Evolutionary conservation across 1,140 invertebrate species (phyloP).

Genomic region (Leptinotarsa lineolata): DNA sequence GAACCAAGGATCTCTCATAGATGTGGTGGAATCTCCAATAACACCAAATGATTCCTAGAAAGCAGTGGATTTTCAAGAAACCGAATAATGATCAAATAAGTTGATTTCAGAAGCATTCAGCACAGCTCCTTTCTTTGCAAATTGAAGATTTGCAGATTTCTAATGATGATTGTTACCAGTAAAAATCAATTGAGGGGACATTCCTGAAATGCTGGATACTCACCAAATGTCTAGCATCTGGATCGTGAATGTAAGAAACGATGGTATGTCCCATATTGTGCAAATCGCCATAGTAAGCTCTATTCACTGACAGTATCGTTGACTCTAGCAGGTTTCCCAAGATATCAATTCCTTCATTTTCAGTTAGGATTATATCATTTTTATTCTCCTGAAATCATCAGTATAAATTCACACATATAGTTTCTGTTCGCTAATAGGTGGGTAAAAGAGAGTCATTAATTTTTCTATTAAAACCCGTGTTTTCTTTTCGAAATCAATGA

Average conservation of each 20-base stretch:
- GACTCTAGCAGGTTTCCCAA: conserved; percentile 75
- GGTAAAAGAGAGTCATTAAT: too few species aligned
- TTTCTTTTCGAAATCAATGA: too few species aligned
- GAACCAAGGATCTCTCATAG: conserved; percentile 82
- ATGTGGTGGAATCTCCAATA: conserved; percentile 68
- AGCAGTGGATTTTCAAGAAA: neutral
- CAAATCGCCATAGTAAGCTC: conserved; percentile 68
- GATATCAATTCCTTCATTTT: conserved; percentile 70
- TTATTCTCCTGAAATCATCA: conserved; percentile 41
- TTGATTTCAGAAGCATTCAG: too few species aligned
- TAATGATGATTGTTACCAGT: too few species aligned
- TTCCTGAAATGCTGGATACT: conserved; percentile 16
- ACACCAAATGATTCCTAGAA: conserved; percentile 66
- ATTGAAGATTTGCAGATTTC: too few species aligned
- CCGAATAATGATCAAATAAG: too few species aligned
- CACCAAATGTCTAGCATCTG: conserved; percentile 61
- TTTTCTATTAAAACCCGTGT: neutral
- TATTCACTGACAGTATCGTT: conserved; percentile 67
- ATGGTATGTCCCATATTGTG: conserved; percentile 71
- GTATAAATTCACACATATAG: too few species aligned
- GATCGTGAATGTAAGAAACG: conserved; percentile 69
- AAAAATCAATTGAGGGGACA: neutral
- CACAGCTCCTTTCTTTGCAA: too few species aligned
- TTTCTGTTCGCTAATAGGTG: too few species aligned
- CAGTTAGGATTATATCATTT: conserved; percentile 66